A percentile compares a stretch with the other conserved stretches of the same genome.
Conservation (phyloP, 2,113 vertebrate species). For the Mus spicilegus region DNA sequence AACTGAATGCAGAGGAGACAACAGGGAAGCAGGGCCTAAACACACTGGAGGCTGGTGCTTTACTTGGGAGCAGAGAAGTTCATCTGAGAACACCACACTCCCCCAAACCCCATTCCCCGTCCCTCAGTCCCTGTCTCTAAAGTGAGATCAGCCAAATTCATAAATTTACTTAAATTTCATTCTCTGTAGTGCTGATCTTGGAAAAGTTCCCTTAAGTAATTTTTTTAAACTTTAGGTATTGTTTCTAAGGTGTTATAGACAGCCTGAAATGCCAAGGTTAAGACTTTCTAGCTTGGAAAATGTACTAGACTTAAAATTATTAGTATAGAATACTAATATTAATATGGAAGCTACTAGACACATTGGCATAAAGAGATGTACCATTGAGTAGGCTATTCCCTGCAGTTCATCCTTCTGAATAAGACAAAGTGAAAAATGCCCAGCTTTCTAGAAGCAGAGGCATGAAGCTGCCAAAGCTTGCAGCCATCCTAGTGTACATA, state of each 20-base stretch:
- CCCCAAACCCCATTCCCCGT: background rate
- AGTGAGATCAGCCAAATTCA: background rate
- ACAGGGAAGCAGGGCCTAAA: background rate
- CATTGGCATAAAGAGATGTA: background rate
- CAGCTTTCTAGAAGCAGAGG: background rate
- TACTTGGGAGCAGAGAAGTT: background rate
- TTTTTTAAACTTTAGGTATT: background rate
- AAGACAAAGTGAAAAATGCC: background rate
- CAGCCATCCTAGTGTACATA: background rate
- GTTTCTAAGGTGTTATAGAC: background rate
- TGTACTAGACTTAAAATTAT: background rate
- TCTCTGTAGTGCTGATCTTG: background rate
- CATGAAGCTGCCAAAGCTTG: background rate
- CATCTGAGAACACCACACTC: background rate
- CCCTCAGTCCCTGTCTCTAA: background rate
- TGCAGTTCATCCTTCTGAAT: background rate
- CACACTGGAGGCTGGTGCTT: background rate
- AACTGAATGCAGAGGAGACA: background rate
- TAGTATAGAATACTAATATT: background rate
- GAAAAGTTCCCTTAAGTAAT: background rate
- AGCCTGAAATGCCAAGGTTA: background rate
- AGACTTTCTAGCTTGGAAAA: background rate
- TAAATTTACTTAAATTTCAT: background rate
- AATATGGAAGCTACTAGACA: conserved; percentile 6
- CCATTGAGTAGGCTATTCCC: background rate